Percentiles rank a stretch among this genome's conserved stretches.
Evolutionary conservation across 2,888 invertebrate species (phyloP).

Genomic region (Zygothrica quintamaculata): DNA sequence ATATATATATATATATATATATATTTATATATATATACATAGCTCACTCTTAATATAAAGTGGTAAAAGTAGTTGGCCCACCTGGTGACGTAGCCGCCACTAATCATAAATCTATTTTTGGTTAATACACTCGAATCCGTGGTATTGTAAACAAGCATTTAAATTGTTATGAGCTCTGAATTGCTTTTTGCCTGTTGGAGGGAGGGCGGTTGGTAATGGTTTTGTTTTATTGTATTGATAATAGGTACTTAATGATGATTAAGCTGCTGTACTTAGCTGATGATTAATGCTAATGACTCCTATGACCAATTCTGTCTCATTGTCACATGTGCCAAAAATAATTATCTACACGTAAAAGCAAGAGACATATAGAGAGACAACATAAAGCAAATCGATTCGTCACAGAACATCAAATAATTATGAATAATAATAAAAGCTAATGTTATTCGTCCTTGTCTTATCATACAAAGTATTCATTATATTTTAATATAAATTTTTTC

Average conservation of each 20-base stretch:
- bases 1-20: background rate
- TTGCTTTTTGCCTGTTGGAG: too few relatives aligned
- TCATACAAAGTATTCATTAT: background rate
- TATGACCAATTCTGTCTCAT: conserved; percentile 21
- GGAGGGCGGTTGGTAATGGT: background rate
- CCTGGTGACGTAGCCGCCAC: conserved; percentile 76
- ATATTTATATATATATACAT: conserved; percentile 13
- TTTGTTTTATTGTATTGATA: conserved; percentile 28
- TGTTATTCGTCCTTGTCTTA: too few relatives aligned
- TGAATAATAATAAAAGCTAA: conserved; percentile 20
- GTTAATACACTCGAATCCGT: conserved; percentile 4
- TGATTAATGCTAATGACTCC: conserved; percentile 43
- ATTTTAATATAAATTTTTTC: too few relatives aligned
- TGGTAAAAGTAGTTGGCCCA: conserved; percentile 48
- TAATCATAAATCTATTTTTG: conserved; percentile 76
- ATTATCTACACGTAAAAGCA: conserved; percentile 50
- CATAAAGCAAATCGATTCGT: conserved; percentile 56
- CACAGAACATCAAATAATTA: conserved; percentile 62
- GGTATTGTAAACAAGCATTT: conserved; percentile 63
- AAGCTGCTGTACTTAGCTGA: conserved; percentile 44
- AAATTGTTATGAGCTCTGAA: conserved; percentile 62
- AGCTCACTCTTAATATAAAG: conserved; percentile 8
- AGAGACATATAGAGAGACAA: too few relatives aligned
- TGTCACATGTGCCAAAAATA: conserved; percentile 59
- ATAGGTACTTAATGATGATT: conserved; percentile 36